Evolutionary conservation across 2,888 invertebrate genomes (phyloP).

Genomic region (Notodonta dromedarius): DNA sequence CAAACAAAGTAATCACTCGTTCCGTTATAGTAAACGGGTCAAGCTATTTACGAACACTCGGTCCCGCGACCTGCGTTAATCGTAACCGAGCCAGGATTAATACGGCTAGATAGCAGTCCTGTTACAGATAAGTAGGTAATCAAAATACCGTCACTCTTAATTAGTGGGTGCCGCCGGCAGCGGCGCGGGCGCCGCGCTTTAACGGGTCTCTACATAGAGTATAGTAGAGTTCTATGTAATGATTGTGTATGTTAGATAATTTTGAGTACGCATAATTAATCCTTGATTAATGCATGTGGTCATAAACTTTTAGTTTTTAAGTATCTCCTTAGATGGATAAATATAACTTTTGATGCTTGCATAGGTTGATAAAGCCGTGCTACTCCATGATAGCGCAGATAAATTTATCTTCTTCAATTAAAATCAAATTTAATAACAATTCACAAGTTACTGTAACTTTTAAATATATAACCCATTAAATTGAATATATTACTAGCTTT

Average conservation of each 20-base stretch:
- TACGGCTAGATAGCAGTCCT: slow-evolving; percentile 63
- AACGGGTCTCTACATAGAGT: slow-evolving; percentile 27
- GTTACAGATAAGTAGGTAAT: slow-evolving; percentile 76
- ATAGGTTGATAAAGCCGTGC: too few species aligned
- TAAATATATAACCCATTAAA: too few species aligned
- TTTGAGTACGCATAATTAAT: too few species aligned
- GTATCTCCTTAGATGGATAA: too few species aligned
- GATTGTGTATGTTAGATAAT: neutral
- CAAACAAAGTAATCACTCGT: slow-evolving; percentile 42
- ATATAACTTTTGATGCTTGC: too few species aligned
- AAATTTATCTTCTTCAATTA: too few species aligned
- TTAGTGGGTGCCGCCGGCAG: slow-evolving; percentile 64
- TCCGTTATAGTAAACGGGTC: slow-evolving; percentile 52
- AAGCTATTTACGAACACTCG: slow-evolving; percentile 60
- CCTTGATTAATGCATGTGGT: too few species aligned
- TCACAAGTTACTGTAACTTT: too few species aligned
- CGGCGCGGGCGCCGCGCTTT: slow-evolving; percentile 46
- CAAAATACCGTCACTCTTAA: slow-evolving; percentile 79
- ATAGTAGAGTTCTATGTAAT: neutral
- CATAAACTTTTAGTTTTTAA: too few species aligned
- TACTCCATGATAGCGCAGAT: too few species aligned
- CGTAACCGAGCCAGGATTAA: slow-evolving; percentile 70
- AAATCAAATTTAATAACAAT: too few species aligned
- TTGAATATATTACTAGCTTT: too few species aligned
- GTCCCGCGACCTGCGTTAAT: slow-evolving; percentile 65